Conservation (phyloP, 2,888 invertebrate species). For the Zeuzera pyrina region DNA sequence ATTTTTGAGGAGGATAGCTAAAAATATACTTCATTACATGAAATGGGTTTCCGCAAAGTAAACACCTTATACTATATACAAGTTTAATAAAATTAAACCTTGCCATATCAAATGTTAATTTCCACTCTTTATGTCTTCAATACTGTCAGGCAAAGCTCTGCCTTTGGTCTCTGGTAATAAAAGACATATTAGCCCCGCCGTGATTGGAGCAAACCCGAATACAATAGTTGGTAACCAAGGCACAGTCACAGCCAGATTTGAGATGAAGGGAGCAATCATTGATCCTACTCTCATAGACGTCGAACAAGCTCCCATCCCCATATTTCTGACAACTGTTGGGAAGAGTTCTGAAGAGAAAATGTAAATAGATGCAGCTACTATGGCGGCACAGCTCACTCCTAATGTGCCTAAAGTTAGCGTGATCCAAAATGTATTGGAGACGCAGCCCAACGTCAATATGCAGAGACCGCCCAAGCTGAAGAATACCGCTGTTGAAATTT, state of each 20-base stretch:
- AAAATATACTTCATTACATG: too few relatives aligned
- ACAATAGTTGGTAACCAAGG: constrained; percentile 79
- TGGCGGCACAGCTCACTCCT: constrained; percentile 84
- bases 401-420: constrained; percentile 77
- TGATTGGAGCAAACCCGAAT: constrained; percentile 78
- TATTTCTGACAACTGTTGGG: constrained; percentile 90
- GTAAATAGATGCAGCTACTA: constrained; percentile 87
- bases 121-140: constrained; percentile 77
- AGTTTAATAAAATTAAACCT: too few relatives aligned
- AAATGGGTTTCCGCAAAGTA: too few relatives aligned
- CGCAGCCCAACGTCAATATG: constrained; percentile 73
- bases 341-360: constrained; percentile 90
- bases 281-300: constrained; percentile 89
- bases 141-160: constrained; percentile 79
- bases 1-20: too few relatives aligned
- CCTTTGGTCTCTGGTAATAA: constrained; percentile 85
- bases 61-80: too few relatives aligned
- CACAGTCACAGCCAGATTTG: constrained; percentile 66
- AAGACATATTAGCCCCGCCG: constrained; percentile 76
- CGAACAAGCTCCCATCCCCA: constrained; percentile 87
- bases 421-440: constrained; percentile 63
- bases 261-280: constrained; percentile 86
- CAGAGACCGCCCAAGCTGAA: constrained; percentile 75
- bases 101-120: constrained; percentile 11
- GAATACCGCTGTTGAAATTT: constrained; percentile 71